Percentiles rank a stretch among this genome's conserved stretches.
phyloP scores from a whole-genome alignment of 2,888 invertebrate genomes.

The Merodon equestris region DNA sequence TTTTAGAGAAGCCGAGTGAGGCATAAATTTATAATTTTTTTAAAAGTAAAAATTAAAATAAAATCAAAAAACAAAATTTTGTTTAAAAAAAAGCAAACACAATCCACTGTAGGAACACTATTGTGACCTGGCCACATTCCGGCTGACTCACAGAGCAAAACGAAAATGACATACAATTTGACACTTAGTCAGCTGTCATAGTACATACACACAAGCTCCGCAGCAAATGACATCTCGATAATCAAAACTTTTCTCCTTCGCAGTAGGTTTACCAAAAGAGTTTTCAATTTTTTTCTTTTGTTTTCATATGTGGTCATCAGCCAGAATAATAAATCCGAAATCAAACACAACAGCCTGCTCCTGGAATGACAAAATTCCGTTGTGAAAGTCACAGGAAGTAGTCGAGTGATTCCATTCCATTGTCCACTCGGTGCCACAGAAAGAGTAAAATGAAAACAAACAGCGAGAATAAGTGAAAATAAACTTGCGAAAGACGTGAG shows the following conservation, averaged over 20 bases:
- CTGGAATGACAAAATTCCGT: conserved; percentile 21
- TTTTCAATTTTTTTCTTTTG: conserved; percentile 1
- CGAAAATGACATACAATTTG: conserved; percentile 21
- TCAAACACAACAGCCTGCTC: not conserved
- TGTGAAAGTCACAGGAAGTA: not conserved
- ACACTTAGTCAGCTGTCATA: conserved; percentile 46
- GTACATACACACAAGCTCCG: conserved; percentile 13
- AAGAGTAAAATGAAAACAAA: conserved; percentile 10
- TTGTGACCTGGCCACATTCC: conserved; percentile 27
- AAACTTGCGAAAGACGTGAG: conserved; percentile 8
- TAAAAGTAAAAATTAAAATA: not conserved
- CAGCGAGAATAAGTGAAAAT: conserved; percentile 20
- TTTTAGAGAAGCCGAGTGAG: conserved; percentile 27
- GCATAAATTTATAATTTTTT: conserved; percentile 2
- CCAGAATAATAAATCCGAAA: not conserved
- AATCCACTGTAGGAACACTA: conserved; percentile 14
- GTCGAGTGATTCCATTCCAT: too few species aligned
- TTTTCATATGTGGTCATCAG: conserved; percentile 7
- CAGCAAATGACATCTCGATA: conserved; percentile 23
- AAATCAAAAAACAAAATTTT: not conserved
- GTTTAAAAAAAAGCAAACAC: not conserved
- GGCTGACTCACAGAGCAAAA: conserved; percentile 12
- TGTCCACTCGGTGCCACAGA: too few species aligned
- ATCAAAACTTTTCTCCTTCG: conserved; percentile 30
- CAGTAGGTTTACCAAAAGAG: conserved; percentile 33